A percentile compares a stretch with the other conserved stretches of the same genome.
phyloP scores from a whole-genome alignment of 2,113 vertebrate genomes.

The Silurus meridionalis region DNA sequence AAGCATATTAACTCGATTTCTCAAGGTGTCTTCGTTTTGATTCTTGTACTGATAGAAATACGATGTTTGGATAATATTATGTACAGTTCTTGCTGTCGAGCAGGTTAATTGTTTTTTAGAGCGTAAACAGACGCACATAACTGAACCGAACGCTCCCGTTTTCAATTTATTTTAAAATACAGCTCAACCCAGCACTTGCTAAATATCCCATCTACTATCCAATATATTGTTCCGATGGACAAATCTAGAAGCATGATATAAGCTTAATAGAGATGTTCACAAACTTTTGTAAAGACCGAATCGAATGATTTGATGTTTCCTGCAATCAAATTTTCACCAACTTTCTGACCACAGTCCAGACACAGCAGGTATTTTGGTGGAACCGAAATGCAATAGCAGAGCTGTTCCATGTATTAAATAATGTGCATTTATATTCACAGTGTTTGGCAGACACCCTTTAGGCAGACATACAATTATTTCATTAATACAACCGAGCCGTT shows the following conservation, averaged over 20 bases:
- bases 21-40: background rate
- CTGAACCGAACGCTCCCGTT: background rate
- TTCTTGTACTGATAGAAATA: background rate
- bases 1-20: constrained; percentile 3
- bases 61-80: background rate
- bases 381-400: background rate
- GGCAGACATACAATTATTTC: too few relatives aligned
- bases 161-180: background rate
- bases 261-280: too few relatives aligned
- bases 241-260: background rate
- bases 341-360: background rate
- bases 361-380: background rate
- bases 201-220: too few relatives aligned
- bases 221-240: background rate
- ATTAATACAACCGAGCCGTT: too few relatives aligned
- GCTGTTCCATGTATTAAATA: background rate
- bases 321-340: background rate
- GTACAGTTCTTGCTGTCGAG: too few relatives aligned
- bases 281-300: too few relatives aligned
- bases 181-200: background rate
- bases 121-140: background rate
- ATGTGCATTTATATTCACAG: background rate
- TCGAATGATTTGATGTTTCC: background rate
- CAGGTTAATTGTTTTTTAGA: background rate
- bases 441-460: too few relatives aligned